Evolutionary conservation across 2,113 vertebrate species (phyloP).

Genomic region (Sinocyclocheilus anshuiensis): DNA sequence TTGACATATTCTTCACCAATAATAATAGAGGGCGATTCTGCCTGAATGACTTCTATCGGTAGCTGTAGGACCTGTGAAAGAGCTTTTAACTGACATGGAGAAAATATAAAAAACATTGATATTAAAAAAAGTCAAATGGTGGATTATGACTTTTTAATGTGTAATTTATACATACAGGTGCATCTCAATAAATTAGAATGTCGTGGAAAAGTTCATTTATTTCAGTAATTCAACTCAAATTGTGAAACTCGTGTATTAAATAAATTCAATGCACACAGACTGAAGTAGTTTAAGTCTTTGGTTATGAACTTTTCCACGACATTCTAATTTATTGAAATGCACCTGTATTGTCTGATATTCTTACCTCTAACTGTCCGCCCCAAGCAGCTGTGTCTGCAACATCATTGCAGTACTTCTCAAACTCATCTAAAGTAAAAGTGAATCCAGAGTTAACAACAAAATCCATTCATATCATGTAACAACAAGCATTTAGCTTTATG

Average conservation of each 20-base stretch:
- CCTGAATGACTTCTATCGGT: constrained; percentile 92
- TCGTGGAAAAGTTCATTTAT: no score
- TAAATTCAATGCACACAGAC: no score
- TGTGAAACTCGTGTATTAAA: no score
- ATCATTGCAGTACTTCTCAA: constrained; percentile 94
- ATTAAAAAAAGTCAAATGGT: neutral
- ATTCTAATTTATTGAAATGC: no score
- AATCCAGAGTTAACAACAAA: no score
- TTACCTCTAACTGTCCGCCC: constrained; percentile 97
- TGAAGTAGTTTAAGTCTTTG: no score
- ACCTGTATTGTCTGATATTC: constrained; percentile 33
- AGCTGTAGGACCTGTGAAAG: constrained; percentile 86
- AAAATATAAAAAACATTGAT: neutral
- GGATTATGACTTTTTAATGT: neutral
- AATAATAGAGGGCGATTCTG: constrained; percentile 84
- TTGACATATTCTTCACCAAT: constrained; percentile 89
- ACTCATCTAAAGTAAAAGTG: constrained; percentile 81
- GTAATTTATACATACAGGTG: neutral
- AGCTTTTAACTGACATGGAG: constrained; percentile 82
- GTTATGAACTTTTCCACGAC: no score
- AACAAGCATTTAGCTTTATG: neutral
- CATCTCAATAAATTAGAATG: no score
- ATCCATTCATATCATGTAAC: neutral
- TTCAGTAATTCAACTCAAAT: no score
- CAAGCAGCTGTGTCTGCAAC: constrained; percentile 89